Conservation (phyloP, 2,888 invertebrate species). For the Apodemia mormo region DNA sequence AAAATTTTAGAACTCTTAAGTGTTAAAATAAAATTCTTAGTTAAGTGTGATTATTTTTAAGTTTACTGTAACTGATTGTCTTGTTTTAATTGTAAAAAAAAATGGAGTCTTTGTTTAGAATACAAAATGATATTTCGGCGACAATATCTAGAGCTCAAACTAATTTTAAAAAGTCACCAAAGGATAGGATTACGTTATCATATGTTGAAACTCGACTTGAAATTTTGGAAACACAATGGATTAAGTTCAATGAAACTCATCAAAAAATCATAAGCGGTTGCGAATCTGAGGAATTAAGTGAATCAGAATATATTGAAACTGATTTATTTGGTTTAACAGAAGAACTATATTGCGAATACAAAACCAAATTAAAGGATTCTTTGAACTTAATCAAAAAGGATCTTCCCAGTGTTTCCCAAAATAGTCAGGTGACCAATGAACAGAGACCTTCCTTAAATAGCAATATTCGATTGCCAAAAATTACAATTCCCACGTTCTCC, state of each 20-base stretch:
- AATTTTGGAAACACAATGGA: constrained; percentile 27
- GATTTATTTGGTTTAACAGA: constrained; percentile 23
- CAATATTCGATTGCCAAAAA: constrained; percentile 26
- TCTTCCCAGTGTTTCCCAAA: neutral
- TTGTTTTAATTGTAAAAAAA: neutral
- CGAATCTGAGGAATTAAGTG: constrained; percentile 1
- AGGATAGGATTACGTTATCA: constrained; percentile 23
- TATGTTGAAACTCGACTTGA: constrained; percentile 29
- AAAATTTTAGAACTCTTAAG: neutral
- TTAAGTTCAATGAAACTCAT: constrained; percentile 24
- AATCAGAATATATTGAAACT: constrained; percentile 22
- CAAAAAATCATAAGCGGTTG: constrained; percentile 13
- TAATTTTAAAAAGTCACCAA: constrained; percentile 22
- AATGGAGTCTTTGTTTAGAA: neutral
- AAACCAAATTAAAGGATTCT: constrained; percentile 24
- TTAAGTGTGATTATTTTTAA: neutral
- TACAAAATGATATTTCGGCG: constrained; percentile 10
- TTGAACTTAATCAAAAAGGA: constrained; percentile 8
- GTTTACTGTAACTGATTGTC: neutral
- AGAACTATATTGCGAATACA: constrained; percentile 24
- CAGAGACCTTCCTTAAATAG: neutral
- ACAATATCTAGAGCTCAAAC: constrained; percentile 7
- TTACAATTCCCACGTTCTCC: constrained; percentile 29
- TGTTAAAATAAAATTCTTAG: too few species aligned
- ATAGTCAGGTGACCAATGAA: constrained; percentile 8